Evolutionary conservation across 2,797 vertebrate genomes (phyloP).

Genomic region (Melanotaenia nigrans): DNA sequence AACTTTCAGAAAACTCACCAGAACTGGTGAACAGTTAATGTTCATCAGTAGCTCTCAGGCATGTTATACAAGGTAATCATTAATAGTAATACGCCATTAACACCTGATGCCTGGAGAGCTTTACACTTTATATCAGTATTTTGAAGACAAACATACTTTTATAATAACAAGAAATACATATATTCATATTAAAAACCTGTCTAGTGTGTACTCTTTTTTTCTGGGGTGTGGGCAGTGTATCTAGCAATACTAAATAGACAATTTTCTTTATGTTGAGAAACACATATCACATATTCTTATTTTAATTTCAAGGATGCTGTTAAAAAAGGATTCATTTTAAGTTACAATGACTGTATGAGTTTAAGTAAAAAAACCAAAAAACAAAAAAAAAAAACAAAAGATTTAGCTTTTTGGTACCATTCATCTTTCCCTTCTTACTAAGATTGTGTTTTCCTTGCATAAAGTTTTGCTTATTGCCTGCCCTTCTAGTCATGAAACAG

Average conservation of each 20-base stretch:
- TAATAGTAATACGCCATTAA: too few relatives aligned
- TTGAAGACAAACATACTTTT: too few relatives aligned
- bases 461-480: conserved; percentile 18
- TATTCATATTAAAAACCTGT: too few relatives aligned
- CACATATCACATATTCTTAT: background rate
- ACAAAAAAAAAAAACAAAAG: too few relatives aligned
- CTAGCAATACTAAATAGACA: background rate
- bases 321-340: background rate
- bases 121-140: too few relatives aligned
- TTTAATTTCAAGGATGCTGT: background rate
- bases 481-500: conserved; percentile 49
- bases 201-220: too few relatives aligned
- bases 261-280: background rate
- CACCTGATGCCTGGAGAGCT: too few relatives aligned
- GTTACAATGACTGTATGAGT: background rate
- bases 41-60: too few relatives aligned
- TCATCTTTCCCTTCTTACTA: background rate
- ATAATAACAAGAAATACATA: too few relatives aligned
- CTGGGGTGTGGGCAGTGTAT: background rate
- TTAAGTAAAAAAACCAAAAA: background rate
- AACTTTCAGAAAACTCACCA: too few relatives aligned
- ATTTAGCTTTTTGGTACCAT: background rate
- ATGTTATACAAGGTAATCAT: too few relatives aligned
- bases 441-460: conserved; percentile 6
- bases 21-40: too few relatives aligned